Percentiles rank a stretch among this genome's conserved stretches.
Conservation (phyloP, 2,888 invertebrate species). For the Stenchaetothrips biformis region DNA sequence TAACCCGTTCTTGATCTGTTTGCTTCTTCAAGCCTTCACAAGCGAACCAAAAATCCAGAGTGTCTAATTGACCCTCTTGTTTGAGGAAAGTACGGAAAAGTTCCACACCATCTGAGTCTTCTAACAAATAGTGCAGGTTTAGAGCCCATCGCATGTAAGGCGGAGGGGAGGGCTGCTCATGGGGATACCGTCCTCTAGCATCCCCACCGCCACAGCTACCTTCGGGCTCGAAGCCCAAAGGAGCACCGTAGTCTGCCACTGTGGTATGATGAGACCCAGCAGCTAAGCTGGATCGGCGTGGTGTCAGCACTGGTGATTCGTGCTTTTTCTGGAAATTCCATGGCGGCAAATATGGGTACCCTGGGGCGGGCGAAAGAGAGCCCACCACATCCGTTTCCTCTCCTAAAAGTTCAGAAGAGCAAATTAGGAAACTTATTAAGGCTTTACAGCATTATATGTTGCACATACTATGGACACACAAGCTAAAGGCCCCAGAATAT, state of each 20-base stretch:
- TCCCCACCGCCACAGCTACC: slow-evolving; percentile 50
- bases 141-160: slow-evolving; percentile 86
- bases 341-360: not conserved
- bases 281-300: slow-evolving; percentile 46
- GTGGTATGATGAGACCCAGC: slow-evolving; percentile 20
- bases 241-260: slow-evolving; percentile 44
- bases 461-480: too few species aligned
- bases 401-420: not conserved
- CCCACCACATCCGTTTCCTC: not conserved
- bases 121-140: slow-evolving; percentile 74
- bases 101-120: slow-evolving; percentile 84
- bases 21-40: slow-evolving; percentile 82
- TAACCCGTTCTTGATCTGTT: slow-evolving; percentile 63
- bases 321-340: not conserved
- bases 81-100: slow-evolving; percentile 79
- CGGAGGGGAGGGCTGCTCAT: slow-evolving; percentile 49
- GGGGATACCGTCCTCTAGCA: slow-evolving; percentile 38
- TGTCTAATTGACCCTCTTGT: slow-evolving; percentile 74
- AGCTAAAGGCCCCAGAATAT: too few species aligned
- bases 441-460: too few species aligned
- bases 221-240: slow-evolving; percentile 55
- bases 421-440: not conserved
- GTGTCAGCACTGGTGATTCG: slow-evolving; percentile 44
- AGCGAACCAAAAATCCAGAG: slow-evolving; percentile 90
- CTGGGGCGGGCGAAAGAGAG: not conserved